Percentiles rank a stretch among this genome's conserved stretches.
These are phyloP conservation scores for Spheniscus humboldti DNA, from an alignment of 2,797 vertebrate genomes.

Conservation along the genomic window DNA sequence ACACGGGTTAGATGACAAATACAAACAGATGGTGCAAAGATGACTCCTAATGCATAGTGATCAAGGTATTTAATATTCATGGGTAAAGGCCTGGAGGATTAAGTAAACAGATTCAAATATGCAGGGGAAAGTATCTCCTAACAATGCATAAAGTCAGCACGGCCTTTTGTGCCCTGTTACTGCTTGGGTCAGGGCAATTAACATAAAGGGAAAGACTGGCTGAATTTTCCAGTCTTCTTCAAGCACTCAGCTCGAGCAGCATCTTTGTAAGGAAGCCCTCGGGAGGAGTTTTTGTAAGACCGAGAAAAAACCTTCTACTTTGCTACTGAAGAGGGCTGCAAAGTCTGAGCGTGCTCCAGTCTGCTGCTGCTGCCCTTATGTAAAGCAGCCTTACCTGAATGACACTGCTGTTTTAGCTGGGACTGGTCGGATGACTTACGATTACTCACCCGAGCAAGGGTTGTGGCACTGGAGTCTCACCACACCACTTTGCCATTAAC, in stretches of 20 bases:
- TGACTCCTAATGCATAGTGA: conserved; percentile 63
- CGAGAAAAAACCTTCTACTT: background rate
- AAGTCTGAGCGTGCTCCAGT: background rate
- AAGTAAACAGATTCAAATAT: conserved; percentile 51
- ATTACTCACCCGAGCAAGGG: conserved; percentile 10
- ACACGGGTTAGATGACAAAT: conserved; percentile 62
- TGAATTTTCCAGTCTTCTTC: background rate
- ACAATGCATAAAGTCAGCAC: conserved; percentile 53
- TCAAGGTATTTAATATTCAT: conserved; percentile 64
- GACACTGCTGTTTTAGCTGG: conserved; percentile 2
- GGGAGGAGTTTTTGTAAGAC: background rate
- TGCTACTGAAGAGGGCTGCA: background rate
- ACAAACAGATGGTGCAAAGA: conserved; percentile 67
- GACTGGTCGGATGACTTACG: background rate
- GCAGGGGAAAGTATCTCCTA: conserved; percentile 44
- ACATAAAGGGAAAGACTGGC: background rate
- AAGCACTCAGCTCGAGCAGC: background rate
- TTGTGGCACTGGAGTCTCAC: conserved; percentile 18
- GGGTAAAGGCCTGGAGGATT: conserved; percentile 31
- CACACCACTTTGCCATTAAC: background rate
- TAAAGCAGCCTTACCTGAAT: conserved; percentile 31
- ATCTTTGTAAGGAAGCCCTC: background rate
- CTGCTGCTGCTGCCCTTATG: background rate
- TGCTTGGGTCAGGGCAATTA: background rate
- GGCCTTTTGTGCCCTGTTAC: conserved; percentile 34